Base-by-base conservation (phyloP, 2,113 vertebrate species). In the Datnioides undecimradiatus region DNA sequence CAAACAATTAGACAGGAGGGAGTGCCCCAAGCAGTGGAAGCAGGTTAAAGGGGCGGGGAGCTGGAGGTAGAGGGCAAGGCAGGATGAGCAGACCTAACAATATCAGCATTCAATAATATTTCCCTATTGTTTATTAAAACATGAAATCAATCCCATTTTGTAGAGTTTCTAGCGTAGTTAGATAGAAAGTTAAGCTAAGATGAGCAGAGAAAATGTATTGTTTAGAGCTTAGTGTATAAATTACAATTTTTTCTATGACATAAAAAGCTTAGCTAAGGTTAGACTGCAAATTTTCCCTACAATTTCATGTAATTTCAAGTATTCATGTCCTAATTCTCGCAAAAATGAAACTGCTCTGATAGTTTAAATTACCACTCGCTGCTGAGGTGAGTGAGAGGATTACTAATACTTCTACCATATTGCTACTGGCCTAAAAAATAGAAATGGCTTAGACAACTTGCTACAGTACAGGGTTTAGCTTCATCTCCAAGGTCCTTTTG, bases 401-500 rank as follows among this genome's bases (percentile, higher is more conserved):
- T 31, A 8, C 23, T 17, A 34, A 7, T 31, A 25, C 29, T 52
- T 34, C 54, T 17, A 52, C 21, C 17, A 17, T n/a, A n/a, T 38
- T 14, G 25, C n/a, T 25, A 13, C 31, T 23, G 34, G 25, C 34
- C 2, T 21, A 17, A 65, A 29, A n/a, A 23, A 51, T 23, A 23
- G 8, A 29, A 64, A 40, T 41, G 0, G 9, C 16, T 52, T 17
- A 17, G 16, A 54, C 8, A 68, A 14, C 46, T 34, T 52, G 7
- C 17, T 70, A 29, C 27, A 19, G 34, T 31, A 60, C 38, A 40
- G 17, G 33, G 36, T 31, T 59, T 29, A 52, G 65, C 45, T 65
- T 72, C 52, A 48, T 29, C 45, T 31, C 59, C 5, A 14, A 31
- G 25, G 36, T 52, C 41, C 34, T 67, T 72, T 67, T 52, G 41